A percentile compares a stretch with the other conserved stretches of the same genome.
Conservation (phyloP, 2,797 vertebrate species). For the Hydrophis major region DNA sequence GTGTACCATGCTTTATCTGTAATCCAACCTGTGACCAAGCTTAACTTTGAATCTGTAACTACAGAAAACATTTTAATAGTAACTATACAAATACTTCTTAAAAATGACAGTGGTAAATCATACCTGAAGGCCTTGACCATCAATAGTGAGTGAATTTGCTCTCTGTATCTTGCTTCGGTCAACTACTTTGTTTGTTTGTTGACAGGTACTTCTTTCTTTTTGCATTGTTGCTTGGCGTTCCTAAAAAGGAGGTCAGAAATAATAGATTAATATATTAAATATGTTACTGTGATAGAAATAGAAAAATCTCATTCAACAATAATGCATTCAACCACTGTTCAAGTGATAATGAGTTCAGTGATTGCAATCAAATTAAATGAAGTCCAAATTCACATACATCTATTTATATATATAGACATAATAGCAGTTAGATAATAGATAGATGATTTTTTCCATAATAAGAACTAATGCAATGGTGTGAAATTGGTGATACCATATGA, state of each 20-base stretch:
- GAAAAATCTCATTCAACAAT: neutral
- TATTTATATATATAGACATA: conserved; percentile 56
- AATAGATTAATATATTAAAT: conserved; percentile 29
- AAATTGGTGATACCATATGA: conserved; percentile 49
- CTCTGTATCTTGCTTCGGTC: conserved; percentile 88
- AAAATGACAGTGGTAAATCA: conserved; percentile 34
- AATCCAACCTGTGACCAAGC: neutral
- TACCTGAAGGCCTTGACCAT: conserved; percentile 94
- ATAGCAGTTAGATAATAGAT: conserved; percentile 52
- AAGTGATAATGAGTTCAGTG: conserved; percentile 50
- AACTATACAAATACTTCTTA: neutral
- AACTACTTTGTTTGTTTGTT: conserved; percentile 76
- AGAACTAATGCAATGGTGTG: conserved; percentile 53
- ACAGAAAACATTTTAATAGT: neutral
- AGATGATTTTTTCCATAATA: conserved; percentile 58
- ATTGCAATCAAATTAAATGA: conserved; percentile 49
- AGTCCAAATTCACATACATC: conserved; percentile 53
- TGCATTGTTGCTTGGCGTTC: conserved; percentile 86
- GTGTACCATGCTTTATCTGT: neutral
- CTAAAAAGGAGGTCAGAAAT: conserved; percentile 62
- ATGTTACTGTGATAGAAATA: neutral
- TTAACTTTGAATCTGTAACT: neutral
- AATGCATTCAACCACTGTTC: conserved; percentile 9
- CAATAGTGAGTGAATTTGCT: conserved; percentile 89
- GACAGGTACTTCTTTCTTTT: conserved; percentile 77